A percentile compares a stretch with the other conserved stretches of the same genome.
phyloP scores from a whole-genome alignment of 37 sponge, comb jelly and placozoan genomes.

The Geodia barretti region DNA sequence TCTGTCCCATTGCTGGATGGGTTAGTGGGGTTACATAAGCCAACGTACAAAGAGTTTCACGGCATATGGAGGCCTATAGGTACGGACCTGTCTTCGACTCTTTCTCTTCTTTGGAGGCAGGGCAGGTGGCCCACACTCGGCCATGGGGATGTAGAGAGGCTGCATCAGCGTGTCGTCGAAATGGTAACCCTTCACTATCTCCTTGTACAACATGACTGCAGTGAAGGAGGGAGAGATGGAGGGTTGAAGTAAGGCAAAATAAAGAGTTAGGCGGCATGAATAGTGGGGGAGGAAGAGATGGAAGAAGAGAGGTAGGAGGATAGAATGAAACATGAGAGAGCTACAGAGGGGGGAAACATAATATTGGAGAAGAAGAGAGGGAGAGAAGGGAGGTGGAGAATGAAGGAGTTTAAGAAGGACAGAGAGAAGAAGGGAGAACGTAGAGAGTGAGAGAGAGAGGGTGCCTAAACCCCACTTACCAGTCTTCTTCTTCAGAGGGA shows the following conservation, averaged over 20 bases:
- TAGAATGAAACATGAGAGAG: too few species aligned
- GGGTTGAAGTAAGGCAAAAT: background rate
- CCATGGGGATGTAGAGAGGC: constrained; percentile 50
- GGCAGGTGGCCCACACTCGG: constrained; percentile 58
- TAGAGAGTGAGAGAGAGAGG: background rate
- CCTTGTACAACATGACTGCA: constrained; percentile 54
- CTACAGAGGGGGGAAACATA: too few species aligned
- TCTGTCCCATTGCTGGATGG: too few species aligned
- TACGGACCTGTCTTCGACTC: constrained; percentile 12
- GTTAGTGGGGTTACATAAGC: too few species aligned
- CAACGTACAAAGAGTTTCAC: too few species aligned
- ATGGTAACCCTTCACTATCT: constrained; percentile 37
- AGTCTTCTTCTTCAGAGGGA: constrained; percentile 75
- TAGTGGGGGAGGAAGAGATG: too few species aligned
- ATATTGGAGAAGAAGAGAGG: background rate
- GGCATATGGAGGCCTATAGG: too few species aligned
- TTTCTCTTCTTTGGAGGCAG: constrained; percentile 63
- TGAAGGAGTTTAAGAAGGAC: background rate
- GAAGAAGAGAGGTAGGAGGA: too few species aligned
- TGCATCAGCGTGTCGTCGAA: constrained; percentile 53
- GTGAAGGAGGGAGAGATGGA: constrained; percentile 15
- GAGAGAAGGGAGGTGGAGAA: background rate
- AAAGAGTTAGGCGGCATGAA: background rate
- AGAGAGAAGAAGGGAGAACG: background rate
- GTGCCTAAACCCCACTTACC: constrained; percentile 7